Conservation (phyloP, 2,888 invertebrate species). For the Nebria salina region DNA sequence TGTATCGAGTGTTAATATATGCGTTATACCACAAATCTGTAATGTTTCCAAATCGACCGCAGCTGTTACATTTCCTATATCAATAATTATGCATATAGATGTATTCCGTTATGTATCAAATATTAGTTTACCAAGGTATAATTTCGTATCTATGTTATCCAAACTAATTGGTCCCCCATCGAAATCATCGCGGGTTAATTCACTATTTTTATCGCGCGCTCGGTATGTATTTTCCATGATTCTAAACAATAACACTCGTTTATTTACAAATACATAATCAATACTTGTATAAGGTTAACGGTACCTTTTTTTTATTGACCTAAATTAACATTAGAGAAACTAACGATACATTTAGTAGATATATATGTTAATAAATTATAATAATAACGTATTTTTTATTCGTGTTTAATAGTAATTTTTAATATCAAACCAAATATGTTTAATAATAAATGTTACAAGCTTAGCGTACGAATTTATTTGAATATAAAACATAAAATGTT, state of each 20-base stretch:
- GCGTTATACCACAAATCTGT: constrained; percentile 73
- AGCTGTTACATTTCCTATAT: constrained; percentile 80
- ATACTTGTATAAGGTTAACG: neutral
- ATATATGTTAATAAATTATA: neutral
- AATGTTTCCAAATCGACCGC: constrained; percentile 78
- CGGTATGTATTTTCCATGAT: constrained; percentile 21
- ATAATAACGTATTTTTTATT: neutral
- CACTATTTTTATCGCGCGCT: constrained; percentile 26
- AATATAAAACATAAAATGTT: too few species aligned
- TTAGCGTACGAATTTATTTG: too few species aligned
- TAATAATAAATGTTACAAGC: too few species aligned
- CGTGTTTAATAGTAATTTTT: too few species aligned
- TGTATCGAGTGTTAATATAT: constrained; percentile 85
- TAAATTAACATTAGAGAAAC: neutral
- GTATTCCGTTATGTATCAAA: neutral
- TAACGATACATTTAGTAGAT: neutral
- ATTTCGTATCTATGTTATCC: constrained; percentile 66
- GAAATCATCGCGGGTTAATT: constrained; percentile 56
- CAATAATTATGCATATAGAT: constrained; percentile 22
- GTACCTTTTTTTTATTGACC: neutral
- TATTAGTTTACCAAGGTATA: constrained; percentile 63
- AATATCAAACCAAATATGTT: too few species aligned
- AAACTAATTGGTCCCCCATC: constrained; percentile 69
- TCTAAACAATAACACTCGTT: neutral
- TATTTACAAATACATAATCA: neutral